These are phyloP conservation scores for Turnix velox DNA, from an alignment of 2,113 vertebrate genomes.

Conservation along the genomic window DNA sequence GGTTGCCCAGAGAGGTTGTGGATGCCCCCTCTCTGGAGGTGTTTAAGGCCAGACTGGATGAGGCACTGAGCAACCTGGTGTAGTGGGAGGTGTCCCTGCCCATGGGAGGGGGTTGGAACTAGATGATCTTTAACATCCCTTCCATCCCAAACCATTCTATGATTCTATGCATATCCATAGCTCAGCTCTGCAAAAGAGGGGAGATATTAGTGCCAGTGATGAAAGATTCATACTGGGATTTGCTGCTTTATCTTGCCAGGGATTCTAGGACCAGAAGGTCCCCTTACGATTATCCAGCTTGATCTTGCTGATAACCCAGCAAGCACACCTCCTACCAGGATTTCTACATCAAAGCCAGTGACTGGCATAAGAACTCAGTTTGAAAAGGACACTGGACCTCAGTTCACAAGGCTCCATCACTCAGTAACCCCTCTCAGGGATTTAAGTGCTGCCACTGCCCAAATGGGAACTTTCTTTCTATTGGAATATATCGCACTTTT, in stretches of 20 bases:
- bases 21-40: too few species aligned
- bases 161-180: not conserved
- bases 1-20: too few species aligned
- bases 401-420: not conserved
- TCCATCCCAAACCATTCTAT: too few species aligned
- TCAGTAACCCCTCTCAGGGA: not conserved
- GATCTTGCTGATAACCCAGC: not conserved
- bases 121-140: too few species aligned
- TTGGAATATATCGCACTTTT: not conserved
- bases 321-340: not conserved
- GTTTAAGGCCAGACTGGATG: too few species aligned
- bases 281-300: not conserved
- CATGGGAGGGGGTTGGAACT: too few species aligned
- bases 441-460: not conserved
- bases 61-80: too few species aligned
- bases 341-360: constrained; percentile 5
- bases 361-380: not conserved
- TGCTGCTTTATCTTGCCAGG: not conserved
- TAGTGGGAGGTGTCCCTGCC: too few species aligned
- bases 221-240: not conserved
- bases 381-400: not conserved
- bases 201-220: not conserved
- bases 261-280: not conserved
- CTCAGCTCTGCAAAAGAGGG: not conserved
- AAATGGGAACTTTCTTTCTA: not conserved